Evolutionary conservation across 2,113 vertebrate species (phyloP).

Genomic region (Pseudolaguvia tuberculata): DNA sequence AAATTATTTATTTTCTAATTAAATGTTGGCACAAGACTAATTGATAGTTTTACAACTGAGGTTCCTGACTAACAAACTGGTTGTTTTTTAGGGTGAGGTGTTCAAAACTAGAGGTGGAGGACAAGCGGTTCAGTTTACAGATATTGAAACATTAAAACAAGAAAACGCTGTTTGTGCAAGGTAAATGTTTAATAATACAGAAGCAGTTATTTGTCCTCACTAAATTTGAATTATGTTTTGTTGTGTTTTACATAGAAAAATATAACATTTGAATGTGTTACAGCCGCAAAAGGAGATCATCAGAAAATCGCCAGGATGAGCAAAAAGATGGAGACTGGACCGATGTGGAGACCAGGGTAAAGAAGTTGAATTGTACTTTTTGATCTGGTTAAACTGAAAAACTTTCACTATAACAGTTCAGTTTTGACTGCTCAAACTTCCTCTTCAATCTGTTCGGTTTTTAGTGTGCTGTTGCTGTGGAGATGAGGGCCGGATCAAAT

Average conservation of each 20-base stretch:
- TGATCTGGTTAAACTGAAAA: background rate
- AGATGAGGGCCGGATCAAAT: conserved; percentile 87
- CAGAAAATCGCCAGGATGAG: conserved; percentile 58
- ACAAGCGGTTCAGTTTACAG: conserved; percentile 91
- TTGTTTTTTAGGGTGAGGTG: conserved; percentile 81
- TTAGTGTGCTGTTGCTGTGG: conserved; percentile 87
- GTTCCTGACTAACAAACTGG: background rate
- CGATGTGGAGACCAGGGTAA: conserved; percentile 89
- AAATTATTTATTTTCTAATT: too few relatives aligned
- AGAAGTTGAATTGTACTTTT: conserved; percentile 17
- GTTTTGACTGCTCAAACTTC: background rate
- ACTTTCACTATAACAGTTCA: too few relatives aligned
- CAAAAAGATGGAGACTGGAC: conserved; percentile 77
- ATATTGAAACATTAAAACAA: conserved; percentile 88
- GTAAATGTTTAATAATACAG: conserved; percentile 42
- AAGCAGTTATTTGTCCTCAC: background rate
- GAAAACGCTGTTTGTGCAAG: conserved; percentile 72
- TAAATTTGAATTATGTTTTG: background rate
- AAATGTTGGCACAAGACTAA: too few relatives aligned
- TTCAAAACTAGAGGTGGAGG: conserved; percentile 88
- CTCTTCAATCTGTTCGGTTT: conserved; percentile 23
- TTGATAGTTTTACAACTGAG: background rate
- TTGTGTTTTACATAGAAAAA: background rate
- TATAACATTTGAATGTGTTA: conserved; percentile 27
- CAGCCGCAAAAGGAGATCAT: conserved; percentile 83